Evolutionary conservation across 2,888 invertebrate genomes (phyloP), one percentile per base, ranked within the genome.

Genomic region (Idaea straminata): DNA sequence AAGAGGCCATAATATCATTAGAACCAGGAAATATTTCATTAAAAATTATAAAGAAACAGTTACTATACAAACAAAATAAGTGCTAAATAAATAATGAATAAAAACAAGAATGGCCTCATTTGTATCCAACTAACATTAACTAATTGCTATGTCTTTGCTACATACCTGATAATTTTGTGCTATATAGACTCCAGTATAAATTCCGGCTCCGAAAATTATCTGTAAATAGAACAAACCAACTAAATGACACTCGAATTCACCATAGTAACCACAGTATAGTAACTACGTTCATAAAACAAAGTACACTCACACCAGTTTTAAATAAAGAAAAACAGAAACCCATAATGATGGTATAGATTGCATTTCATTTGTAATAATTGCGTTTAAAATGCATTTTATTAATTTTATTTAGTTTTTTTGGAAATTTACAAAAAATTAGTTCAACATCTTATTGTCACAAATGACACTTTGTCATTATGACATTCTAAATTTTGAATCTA

Each of bases 161-260:
- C 47, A 47, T 92, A 96, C 96, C 93, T 96, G 94, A 88, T 96
- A 96, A 86, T 96, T 96, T 91, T 96, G 96, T 75, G 94, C 94
- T 73, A 96, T 75, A 80, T 96, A 96, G 64, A 96, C 93, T 38
- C 96, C 96, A 61, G 95, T 91, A 82, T 96, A 96, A 47, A 96
- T 81, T 35, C 96, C 96, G 69, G 94, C 78, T 16, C 95, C 91
- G 82, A 96, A 95, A 64, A 95, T 94, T 64, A 96, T 77, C 96
- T 96, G 87, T 69, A 95, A 94, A 78, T 35, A 67, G 47, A 47
- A 47, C 47, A 47, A 47, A 47, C 25, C 47, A 47, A 13, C 47
- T 47, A 47, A 38, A 47, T 47, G 10, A 13, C 47, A 13, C 13
- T 47, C 4, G 13, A 47, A 47, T 47, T 47, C 47, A 47, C 47